Percentiles rank a stretch among this genome's conserved stretches.
Evolutionary conservation across 1,140 invertebrate genomes (phyloP).

Genomic region (Bombus difficillimus): DNA sequence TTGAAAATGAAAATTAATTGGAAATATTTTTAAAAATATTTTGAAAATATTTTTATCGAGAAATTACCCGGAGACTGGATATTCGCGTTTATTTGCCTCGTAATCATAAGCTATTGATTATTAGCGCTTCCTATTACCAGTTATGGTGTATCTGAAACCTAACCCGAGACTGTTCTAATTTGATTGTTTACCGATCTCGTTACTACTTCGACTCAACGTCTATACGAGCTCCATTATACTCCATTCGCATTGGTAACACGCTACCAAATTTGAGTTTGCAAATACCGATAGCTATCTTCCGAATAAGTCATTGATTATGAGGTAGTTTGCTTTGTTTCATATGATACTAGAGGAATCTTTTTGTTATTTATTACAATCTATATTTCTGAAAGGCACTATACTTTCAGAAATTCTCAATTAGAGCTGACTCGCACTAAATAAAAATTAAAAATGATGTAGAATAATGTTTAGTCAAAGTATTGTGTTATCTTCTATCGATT

Average conservation of each 20-base stretch:
- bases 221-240: slow-evolving; percentile 19
- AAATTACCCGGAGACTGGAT: not conserved
- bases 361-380: not conserved
- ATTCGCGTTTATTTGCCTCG: not conserved
- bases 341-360: not conserved
- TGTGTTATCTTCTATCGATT: not conserved
- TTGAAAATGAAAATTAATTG: not conserved
- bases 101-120: slow-evolving; percentile 29
- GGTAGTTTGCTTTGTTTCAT: slow-evolving; percentile 11
- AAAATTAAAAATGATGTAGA: not conserved
- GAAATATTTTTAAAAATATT: not conserved
- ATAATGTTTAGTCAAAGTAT: not conserved
- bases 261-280: slow-evolving; percentile 34
- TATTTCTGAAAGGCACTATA: not conserved
- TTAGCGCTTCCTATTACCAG: slow-evolving; percentile 40
- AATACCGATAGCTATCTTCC: slow-evolving; percentile 37
- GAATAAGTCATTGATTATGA: slow-evolving; percentile 16
- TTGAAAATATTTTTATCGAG: too few species aligned
- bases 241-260: slow-evolving; percentile 26
- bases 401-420: not conserved
- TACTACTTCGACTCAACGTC: slow-evolving; percentile 27
- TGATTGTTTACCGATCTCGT: slow-evolving; percentile 42
- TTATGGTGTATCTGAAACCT: slow-evolving; percentile 23
- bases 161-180: slow-evolving; percentile 23
- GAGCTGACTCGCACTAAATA: too few species aligned